Evolutionary conservation across 2,888 invertebrate genomes (phyloP).

Genomic region (Lasioglossum villosulum): DNA sequence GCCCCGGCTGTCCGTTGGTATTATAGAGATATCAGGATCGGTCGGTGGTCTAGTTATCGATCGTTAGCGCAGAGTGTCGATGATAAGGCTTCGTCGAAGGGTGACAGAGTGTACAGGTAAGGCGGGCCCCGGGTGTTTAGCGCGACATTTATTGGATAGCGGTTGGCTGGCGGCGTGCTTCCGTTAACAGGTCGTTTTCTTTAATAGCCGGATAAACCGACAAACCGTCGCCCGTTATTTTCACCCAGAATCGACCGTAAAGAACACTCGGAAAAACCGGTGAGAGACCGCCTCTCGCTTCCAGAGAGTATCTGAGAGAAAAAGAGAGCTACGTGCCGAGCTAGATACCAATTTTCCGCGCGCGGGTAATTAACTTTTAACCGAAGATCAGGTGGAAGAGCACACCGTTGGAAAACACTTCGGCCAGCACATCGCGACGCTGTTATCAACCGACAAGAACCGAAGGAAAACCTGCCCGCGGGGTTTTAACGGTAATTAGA

Average conservation of each 20-base stretch:
- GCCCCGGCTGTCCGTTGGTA: background rate
- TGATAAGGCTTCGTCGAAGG: conserved; percentile 52
- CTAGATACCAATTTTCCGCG: conserved; percentile 32
- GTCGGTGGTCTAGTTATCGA: conserved; percentile 46
- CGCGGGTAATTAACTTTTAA: conserved; percentile 48
- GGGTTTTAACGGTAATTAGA: conserved; percentile 43
- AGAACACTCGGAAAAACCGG: conserved; percentile 31
- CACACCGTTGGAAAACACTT: conserved; percentile 36
- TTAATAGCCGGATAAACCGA: conserved; percentile 77
- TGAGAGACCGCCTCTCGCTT: background rate
- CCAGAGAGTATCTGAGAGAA: background rate
- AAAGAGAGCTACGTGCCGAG: background rate
- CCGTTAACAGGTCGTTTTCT: conserved; percentile 77
- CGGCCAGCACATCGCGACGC: conserved; percentile 8
- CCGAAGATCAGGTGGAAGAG: conserved; percentile 18
- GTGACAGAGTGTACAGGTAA: conserved; percentile 59
- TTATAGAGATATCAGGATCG: conserved; percentile 44
- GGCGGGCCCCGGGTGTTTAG: conserved; percentile 55
- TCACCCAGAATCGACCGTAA: conserved; percentile 45
- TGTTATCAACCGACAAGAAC: background rate
- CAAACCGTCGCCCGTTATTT: conserved; percentile 54
- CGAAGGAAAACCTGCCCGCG: conserved; percentile 24
- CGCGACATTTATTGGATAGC: conserved; percentile 69
- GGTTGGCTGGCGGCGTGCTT: conserved; percentile 53
- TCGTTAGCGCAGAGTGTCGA: conserved; percentile 37